Evolutionary conservation across 2,113 vertebrate genomes (phyloP), one percentile per base, ranked within the genome.

Genomic region (Paralichthys olivaceus): DNA sequence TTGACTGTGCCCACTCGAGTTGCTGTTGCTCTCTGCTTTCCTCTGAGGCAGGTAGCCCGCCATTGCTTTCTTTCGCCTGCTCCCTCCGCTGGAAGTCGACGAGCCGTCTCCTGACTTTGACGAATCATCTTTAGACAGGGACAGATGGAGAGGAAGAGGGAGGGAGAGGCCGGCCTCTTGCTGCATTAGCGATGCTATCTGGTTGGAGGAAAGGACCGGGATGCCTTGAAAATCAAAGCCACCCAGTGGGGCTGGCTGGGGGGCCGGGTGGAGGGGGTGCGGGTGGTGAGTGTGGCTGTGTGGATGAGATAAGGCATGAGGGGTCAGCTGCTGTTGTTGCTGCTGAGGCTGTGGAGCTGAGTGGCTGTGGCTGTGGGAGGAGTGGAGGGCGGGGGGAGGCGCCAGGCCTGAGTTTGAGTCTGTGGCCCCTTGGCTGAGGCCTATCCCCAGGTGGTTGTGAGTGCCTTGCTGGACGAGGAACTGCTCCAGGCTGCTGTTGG

Each of bases 191-290:
- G 94, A 94, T 34, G 94, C 94, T 37, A 95, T 87, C 69, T 95
- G 94, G 87, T 95, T 95, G 2, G 94, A 94, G 60, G 94, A 95
- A 12, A 95, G 93, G 28, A 95, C 94, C 4, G 94, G 94, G 79
- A 95, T 95, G 69, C 94, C 91, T 80, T 95, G 94, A 72, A 95
- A 95, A 77, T 95, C 94, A 80, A 95, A 95, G 22, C 94, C 90
- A 1, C 93, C 87, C 54, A 94, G 79, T 0, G 94, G 84, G 53
- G 94, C 90, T 0, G 94, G 94, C 75, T 94, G 94, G 2, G 94
- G 92, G 40, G 93, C 91, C n/a, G 94, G 93, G 83, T 94, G 94
- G 55, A 95, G 92, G 8, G 93, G 93, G 87, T 95, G 94, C 2
- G 93, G 94, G 83, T 93, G 93, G 87, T 94, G 94, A 20, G 93